These are phyloP conservation scores for Phalanger gymnotis DNA, from an alignment of 2,797 vertebrate species.

Conservation along the genomic window DNA sequence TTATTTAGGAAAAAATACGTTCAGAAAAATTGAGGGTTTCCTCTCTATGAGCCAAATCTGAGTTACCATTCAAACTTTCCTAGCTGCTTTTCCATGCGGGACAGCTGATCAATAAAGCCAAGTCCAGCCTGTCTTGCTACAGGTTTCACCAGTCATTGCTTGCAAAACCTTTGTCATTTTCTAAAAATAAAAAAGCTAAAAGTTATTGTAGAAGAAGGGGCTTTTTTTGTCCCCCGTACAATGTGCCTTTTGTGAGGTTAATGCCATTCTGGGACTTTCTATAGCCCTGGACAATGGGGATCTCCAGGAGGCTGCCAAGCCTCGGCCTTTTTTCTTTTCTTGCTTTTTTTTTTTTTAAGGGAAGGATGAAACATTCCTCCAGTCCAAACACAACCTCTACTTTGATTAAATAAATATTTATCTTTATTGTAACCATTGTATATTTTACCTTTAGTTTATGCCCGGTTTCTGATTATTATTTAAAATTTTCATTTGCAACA, in stretches of 20 bases:
- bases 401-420: slow-evolving; percentile 87
- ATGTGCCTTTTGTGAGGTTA: slow-evolving; percentile 87
- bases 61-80: slow-evolving; percentile 82
- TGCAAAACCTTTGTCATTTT: slow-evolving; percentile 87
- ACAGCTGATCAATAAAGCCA: slow-evolving; percentile 83
- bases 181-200: slow-evolving; percentile 89
- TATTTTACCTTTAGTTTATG: slow-evolving; percentile 81
- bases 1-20: slow-evolving; percentile 75
- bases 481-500: slow-evolving; percentile 81
- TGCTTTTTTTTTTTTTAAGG: slow-evolving; percentile 74
- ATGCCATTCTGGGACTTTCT: slow-evolving; percentile 87
- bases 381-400: slow-evolving; percentile 84
- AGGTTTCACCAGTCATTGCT: slow-evolving; percentile 86
- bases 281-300: slow-evolving; percentile 86
- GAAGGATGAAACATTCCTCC: slow-evolving; percentile 86
- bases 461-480: slow-evolving; percentile 81
- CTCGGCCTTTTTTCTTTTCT: slow-evolving; percentile 85
- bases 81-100: slow-evolving; percentile 80
- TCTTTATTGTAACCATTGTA: slow-evolving; percentile 81
- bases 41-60: slow-evolving; percentile 75
- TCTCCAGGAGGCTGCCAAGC: slow-evolving; percentile 85
- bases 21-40: slow-evolving; percentile 79
- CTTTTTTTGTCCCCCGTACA: slow-evolving; percentile 86
- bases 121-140: slow-evolving; percentile 82
- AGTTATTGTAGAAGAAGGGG: slow-evolving; percentile 88